Base-by-base conservation (phyloP, 2,797 vertebrate species). In the Leptoclinus maculatus region DNA sequence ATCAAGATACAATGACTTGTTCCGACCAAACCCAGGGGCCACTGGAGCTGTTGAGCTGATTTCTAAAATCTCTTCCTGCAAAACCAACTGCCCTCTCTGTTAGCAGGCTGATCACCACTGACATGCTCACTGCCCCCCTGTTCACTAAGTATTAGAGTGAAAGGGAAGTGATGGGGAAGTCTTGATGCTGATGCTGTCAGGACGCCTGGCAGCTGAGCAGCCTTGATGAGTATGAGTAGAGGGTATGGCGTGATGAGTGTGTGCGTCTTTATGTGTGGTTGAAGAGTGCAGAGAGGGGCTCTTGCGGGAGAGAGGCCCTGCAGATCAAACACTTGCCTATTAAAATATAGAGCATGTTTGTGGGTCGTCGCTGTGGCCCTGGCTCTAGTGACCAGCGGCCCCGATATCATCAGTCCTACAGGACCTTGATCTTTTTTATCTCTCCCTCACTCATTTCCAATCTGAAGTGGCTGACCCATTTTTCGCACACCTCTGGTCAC, bases 261-360 rank as follows among this genome's bases (percentile, higher is more conserved):
- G 69, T 67, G 43, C 29, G 53, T 54, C 25, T 67, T 59, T 66
- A 51, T 54, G 43, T 64, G 19, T 71, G 66, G 63, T 62, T 78
- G 58, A 32, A 63, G 70, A 70, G 75, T 45, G 80, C 39, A 75
- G 74, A 75, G 74, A 49, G 66, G 66, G 38, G 32, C 21, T 81
- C 82, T 87, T 75, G n/a, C 8, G 88, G 83, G 88, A 84, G 60
- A 25, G 39, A 59, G 75, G 79, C 79, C 82, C 82, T 49, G 73
- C 83, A 89, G 80, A 87, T 91, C 89, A 92, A 90, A 92, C 90
- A 82, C 77, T 76, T 66, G 80, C 80, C 78, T 89, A 89, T 92
- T 86, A 80, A 86, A 91, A 93, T 93, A 89, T 92, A 64, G 88
- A 86, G 80, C 89, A 82, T 92, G 86, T 93, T 91, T 92, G 84